Percentiles rank a stretch among this genome's conserved stretches.
These are phyloP conservation scores for Prunella fulvescens DNA, from an alignment of 2,113 vertebrate species.

Conservation along the genomic window DNA sequence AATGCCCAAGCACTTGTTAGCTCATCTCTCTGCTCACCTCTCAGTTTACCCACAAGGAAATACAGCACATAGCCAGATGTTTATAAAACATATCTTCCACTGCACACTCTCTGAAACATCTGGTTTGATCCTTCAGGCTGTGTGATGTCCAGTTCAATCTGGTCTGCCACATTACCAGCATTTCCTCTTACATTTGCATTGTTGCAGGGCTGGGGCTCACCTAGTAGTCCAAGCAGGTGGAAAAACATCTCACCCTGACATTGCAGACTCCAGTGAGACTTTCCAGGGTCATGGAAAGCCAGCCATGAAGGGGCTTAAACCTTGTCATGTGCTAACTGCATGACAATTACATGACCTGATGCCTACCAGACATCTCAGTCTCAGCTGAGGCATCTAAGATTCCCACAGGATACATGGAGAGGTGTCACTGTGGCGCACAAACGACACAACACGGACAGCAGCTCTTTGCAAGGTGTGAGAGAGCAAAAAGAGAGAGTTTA, in stretches of 20 bases:
- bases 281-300: background rate
- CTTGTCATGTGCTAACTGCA: background rate
- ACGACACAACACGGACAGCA: too few relatives aligned
- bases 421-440: too few relatives aligned
- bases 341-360: background rate
- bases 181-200: background rate
- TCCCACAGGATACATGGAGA: background rate
- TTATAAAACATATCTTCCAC: background rate
- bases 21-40: background rate
- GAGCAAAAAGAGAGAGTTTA: too few relatives aligned
- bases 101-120: background rate
- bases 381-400: background rate
- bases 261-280: background rate
- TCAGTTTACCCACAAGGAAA: background rate
- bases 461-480: too few relatives aligned
- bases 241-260: background rate
- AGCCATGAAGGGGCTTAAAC: background rate
- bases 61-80: background rate
- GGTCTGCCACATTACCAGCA: background rate
- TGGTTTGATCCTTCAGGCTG: background rate
- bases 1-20: background rate
- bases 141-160: background rate
- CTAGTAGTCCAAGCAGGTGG: background rate
- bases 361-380: background rate
- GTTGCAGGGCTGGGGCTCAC: background rate